A percentile compares a stretch with the other conserved stretches of the same genome.
These are phyloP conservation scores for Hemibagrus wyckioides DNA, from an alignment of 2,113 vertebrate genomes.

Conservation along the genomic window DNA sequence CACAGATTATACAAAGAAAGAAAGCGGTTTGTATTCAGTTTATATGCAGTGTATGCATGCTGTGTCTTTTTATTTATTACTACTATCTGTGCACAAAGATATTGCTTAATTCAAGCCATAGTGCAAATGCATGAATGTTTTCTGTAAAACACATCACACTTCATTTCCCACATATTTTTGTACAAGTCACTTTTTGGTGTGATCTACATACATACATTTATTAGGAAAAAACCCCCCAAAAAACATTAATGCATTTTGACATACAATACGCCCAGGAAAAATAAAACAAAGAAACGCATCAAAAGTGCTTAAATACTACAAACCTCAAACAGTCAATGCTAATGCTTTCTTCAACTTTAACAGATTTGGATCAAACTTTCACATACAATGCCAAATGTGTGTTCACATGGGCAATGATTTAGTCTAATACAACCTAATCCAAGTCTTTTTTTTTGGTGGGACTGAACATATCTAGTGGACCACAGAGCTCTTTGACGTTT, in stretches of 20 bases:
- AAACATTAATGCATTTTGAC: not conserved
- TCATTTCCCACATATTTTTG: conserved; percentile 33
- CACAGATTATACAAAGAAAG: conserved; percentile 33
- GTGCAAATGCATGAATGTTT: conserved; percentile 65
- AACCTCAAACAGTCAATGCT: not conserved
- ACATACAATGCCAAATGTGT: conserved; percentile 4
- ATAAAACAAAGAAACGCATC: conserved; percentile 19
- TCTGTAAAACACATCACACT: conserved; percentile 43
- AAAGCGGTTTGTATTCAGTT: conserved; percentile 53
- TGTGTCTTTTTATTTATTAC: conserved; percentile 37
- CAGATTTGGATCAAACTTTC: not conserved
- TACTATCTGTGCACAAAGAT: conserved; percentile 66
- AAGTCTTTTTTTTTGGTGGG: not conserved
- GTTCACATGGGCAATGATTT: not conserved
- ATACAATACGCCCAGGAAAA: conserved; percentile 18
- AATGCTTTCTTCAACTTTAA: not conserved
- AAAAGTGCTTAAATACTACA: conserved; percentile 42
- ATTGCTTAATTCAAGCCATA: conserved; percentile 61
- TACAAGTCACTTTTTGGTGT: conserved; percentile 30
- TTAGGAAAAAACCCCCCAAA: conserved; percentile 12
- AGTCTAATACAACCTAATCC: not conserved
- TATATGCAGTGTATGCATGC: conserved; percentile 52
- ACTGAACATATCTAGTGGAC: conserved; percentile 3
- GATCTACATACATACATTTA: conserved; percentile 13
- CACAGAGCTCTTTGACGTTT: conserved; percentile 22